Base-by-base conservation (phyloP, 2,888 invertebrate genomes). In the Ophion obscuratus region DNA sequence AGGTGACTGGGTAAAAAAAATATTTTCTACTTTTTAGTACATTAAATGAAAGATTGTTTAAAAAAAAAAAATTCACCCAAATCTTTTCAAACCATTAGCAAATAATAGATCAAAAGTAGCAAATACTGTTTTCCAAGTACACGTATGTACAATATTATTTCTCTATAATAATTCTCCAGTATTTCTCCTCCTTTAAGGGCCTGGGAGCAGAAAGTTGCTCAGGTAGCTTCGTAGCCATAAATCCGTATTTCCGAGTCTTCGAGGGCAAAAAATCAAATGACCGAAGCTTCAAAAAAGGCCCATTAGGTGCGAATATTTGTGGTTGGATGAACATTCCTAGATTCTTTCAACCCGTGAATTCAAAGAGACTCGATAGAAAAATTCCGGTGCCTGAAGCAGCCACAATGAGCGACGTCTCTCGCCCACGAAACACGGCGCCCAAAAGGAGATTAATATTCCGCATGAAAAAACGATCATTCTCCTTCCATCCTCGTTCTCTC, bases 401-500 rank as follows among this genome's bases (percentile, higher is more conserved):
- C 84, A 84, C 88, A 86, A 87, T 87, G 87, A 88, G 84, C 73
- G 84, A 83, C 81, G 88, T 87, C 88, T 71, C 86, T 64, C 24
- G 81, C 59, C 74, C 40, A 40, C 71, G 79, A 79, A 80, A 73
- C 80, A 86, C 68, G 73, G 57, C 14, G 31, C 77, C 44, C 81
- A 57, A 64, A 76, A 27, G 85, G 87, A 86, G 84, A 89, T 88
- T 89, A 86, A 89, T 89, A 89, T 88, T 88, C 86, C 83, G 79
- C 80, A 79, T 61, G 9, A 80, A 87, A 75, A 81, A 75, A 75
- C 84, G 87, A 88, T 88, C 57, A 1, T 71, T 36, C 31, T n/a
- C 31, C 57, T 71, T 31, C 6, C 17, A 36, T 57, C 57, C 27
- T 17, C n/a, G 17, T 6, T 31, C 78, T 62, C 44, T 20, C 70